A percentile compares a stretch with the other conserved stretches of the same genome.
phyloP scores from a whole-genome alignment of 2,113 vertebrate species.

The Gallinago undulata region DNA sequence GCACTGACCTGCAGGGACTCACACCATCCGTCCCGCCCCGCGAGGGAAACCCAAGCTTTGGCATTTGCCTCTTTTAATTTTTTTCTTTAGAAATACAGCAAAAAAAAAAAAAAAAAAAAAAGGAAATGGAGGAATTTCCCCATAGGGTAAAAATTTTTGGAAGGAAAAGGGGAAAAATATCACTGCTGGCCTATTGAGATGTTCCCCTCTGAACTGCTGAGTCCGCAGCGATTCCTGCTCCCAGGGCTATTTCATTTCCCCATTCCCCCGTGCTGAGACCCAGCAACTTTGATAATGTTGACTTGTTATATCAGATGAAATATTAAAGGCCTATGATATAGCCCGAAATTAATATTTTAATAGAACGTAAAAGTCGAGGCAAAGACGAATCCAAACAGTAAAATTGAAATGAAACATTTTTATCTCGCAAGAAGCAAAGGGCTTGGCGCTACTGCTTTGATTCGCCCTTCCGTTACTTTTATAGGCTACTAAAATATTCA shows the following conservation, averaged over 20 bases:
- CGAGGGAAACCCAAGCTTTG: background rate
- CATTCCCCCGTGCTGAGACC: background rate
- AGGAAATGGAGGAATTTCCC: background rate
- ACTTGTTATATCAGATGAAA: conserved; percentile 16
- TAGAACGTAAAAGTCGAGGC: background rate
- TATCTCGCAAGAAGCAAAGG: background rate
- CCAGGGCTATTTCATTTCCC: background rate
- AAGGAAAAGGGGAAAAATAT: background rate
- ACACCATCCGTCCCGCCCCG: fast-evolving
- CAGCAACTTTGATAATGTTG: background rate
- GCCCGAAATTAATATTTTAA: conserved; percentile 41
- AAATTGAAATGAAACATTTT: conserved; percentile 26
- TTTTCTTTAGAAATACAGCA: background rate
- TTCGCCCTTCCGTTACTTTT: conserved; percentile 10
- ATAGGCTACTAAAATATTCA: conserved; percentile 51
- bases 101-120: background rate
- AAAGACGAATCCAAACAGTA: background rate
- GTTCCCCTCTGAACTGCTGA: background rate
- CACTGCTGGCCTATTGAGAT: background rate
- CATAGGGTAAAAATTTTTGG: background rate
- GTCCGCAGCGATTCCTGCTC: background rate
- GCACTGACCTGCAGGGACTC: fast-evolving
- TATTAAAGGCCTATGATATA: background rate
- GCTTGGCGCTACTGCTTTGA: background rate
- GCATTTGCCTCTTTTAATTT: no score